Percentiles rank a stretch among this genome's conserved stretches.
These are phyloP conservation scores for Dipodomys merriami DNA, from an alignment of 2,113 vertebrate species.

Conservation along the genomic window DNA sequence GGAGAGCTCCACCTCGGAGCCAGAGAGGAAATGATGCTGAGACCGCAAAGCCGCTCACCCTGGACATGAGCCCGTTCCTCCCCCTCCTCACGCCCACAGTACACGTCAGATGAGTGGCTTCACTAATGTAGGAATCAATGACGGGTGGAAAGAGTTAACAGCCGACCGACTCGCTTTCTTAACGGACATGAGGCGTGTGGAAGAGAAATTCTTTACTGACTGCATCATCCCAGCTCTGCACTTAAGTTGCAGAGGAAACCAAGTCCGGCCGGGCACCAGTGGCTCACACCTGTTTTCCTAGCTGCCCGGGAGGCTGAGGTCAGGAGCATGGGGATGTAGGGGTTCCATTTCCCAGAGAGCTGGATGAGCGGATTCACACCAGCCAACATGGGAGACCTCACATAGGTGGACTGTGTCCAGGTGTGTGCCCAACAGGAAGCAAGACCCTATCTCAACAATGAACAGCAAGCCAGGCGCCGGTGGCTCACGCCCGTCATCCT, in stretches of 20 bases:
- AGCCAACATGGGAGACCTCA: too few species aligned
- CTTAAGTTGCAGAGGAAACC: neutral
- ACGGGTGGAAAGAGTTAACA: neutral
- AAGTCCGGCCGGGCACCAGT: neutral
- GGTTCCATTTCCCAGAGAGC: too few species aligned
- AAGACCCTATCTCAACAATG: neutral
- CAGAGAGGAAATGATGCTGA: neutral
- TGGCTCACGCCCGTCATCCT: too few species aligned
- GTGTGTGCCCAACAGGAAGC: neutral
- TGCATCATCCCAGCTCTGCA: neutral
- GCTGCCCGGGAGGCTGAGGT: neutral
- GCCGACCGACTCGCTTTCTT: neutral
- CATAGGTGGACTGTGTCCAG: too few species aligned
- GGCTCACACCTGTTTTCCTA: neutral
- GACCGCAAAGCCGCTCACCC: constrained; percentile 5
- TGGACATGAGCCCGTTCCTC: neutral
- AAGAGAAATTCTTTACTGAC: neutral
- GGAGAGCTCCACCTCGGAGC: constrained; percentile 43
- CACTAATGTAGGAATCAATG: neutral
- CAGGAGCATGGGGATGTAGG: neutral
- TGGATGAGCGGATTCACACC: too few species aligned
- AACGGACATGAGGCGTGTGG: neutral
- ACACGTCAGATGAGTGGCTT: neutral
- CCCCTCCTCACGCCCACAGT: neutral
- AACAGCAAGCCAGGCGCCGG: neutral